Conservation (phyloP, 2,888 invertebrate species). For the Cosmorhoe ocellata region DNA sequence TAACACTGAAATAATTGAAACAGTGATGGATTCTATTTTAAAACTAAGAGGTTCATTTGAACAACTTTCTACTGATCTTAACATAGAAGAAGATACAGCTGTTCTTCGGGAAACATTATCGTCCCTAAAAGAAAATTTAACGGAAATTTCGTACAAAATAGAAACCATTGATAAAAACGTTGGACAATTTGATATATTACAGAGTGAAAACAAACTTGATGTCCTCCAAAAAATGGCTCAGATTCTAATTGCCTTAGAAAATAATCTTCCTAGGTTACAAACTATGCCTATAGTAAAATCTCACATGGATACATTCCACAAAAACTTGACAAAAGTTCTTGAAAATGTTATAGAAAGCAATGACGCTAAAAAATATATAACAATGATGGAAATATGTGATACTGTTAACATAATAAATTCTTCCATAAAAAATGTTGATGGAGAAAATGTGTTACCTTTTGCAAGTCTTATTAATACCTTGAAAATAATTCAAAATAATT, state of each 20-base stretch:
- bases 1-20: conserved; percentile 84
- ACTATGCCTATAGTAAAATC: conserved; percentile 50
- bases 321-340: conserved; percentile 79
- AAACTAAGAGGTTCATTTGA: conserved; percentile 84
- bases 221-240: conserved; percentile 74
- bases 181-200: conserved; percentile 65
- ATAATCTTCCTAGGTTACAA: conserved; percentile 60
- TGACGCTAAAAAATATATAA: conserved; percentile 65
- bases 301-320: conserved; percentile 65
- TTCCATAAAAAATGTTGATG: conserved; percentile 57
- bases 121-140: conserved; percentile 61
- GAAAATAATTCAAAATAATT: conserved; percentile 58
- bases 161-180: conserved; percentile 54
- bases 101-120: conserved; percentile 57
- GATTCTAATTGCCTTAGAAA: conserved; percentile 69
- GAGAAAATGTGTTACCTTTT: conserved; percentile 52
- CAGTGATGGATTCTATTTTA: conserved; percentile 84
- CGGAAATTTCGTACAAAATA: conserved; percentile 61
- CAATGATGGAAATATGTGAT: conserved; percentile 67
- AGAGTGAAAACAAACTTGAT: conserved; percentile 71
- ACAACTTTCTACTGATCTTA: conserved; percentile 56
- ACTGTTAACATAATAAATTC: conserved; percentile 62
- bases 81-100: conserved; percentile 47
- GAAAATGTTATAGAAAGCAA: conserved; percentile 82
- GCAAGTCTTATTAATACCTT: conserved; percentile 64